These are phyloP conservation scores for Bolborhynchus lineola DNA, from an alignment of 2,113 vertebrate species.

Conservation along the genomic window DNA sequence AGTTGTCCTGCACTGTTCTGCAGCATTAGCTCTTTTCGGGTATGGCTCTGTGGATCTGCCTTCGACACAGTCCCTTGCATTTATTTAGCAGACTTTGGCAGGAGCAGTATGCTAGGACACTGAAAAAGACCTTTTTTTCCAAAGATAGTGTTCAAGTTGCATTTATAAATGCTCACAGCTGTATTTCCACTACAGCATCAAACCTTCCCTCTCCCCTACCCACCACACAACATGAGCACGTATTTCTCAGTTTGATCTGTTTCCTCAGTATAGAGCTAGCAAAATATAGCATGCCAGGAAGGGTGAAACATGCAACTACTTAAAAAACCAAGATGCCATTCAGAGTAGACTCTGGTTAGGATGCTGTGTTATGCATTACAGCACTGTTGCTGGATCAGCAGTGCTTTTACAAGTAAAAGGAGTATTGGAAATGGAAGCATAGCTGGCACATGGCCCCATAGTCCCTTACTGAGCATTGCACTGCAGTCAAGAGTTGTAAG, in stretches of 20 bases:
- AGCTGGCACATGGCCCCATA: too few species aligned
- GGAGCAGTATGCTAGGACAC: not conserved
- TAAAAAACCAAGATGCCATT: not conserved
- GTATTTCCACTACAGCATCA: not conserved
- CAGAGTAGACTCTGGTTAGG: not conserved
- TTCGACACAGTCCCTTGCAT: not conserved
- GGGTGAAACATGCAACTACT: not conserved
- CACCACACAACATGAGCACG: rapidly evolving
- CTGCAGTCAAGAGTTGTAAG: not conserved
- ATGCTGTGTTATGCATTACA: not conserved
- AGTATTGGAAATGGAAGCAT: not conserved
- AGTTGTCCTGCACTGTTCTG: not conserved
- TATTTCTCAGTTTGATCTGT: not conserved
- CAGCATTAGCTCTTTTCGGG: not conserved
- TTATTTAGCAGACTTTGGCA: not conserved
- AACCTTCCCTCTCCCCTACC: not conserved
- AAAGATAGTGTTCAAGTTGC: not conserved
- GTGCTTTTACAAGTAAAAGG: not conserved
- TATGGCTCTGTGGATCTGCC: not conserved
- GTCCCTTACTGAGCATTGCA: rapidly evolving
- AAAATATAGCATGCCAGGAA: not conserved
- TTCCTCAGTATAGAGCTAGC: not conserved
- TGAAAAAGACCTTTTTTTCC: not conserved
- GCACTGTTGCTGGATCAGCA: not conserved
- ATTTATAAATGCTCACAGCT: not conserved